Evolutionary conservation across 2,888 invertebrate genomes (phyloP).

Genomic region (Smittia aterrima): DNA sequence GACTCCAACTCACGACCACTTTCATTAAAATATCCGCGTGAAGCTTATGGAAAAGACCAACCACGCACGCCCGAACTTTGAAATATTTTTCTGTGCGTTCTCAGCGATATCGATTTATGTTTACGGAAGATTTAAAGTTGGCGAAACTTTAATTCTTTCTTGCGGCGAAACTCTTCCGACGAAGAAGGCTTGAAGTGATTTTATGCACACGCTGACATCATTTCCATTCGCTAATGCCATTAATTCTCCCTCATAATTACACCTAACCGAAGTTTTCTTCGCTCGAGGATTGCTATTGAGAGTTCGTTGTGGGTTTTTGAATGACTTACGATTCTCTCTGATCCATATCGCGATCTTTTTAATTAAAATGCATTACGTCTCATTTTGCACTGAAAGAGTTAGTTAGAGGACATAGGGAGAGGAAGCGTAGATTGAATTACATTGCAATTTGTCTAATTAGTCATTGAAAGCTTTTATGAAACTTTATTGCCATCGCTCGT

Average conservation of each 20-base stretch:
- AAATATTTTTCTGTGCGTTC: background rate
- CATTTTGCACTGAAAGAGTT: background rate
- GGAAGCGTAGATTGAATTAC: background rate
- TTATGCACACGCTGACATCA: background rate
- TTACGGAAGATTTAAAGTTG: too few relatives aligned
- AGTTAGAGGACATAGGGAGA: too few relatives aligned
- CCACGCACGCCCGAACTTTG: background rate
- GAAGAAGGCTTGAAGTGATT: background rate
- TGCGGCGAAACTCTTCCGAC: background rate
- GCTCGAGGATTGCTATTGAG: background rate
- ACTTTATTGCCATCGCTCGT: too few relatives aligned
- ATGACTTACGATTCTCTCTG: background rate
- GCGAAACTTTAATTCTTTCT: too few relatives aligned
- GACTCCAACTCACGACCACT: background rate
- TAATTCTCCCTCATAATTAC: background rate
- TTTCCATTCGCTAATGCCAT: background rate
- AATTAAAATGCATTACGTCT: background rate
- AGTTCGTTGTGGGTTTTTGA: background rate
- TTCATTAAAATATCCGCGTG: slow-evolving; percentile 1
- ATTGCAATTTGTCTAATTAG: background rate
- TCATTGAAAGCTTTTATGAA: background rate
- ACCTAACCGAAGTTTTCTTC: background rate
- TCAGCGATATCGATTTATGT: background rate
- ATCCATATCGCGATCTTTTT: background rate
- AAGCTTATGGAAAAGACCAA: background rate